Evolutionary conservation across 2,113 vertebrate species (phyloP), one percentile per base, ranked within the genome.

Genomic region (Orthonyx spaldingii): DNA sequence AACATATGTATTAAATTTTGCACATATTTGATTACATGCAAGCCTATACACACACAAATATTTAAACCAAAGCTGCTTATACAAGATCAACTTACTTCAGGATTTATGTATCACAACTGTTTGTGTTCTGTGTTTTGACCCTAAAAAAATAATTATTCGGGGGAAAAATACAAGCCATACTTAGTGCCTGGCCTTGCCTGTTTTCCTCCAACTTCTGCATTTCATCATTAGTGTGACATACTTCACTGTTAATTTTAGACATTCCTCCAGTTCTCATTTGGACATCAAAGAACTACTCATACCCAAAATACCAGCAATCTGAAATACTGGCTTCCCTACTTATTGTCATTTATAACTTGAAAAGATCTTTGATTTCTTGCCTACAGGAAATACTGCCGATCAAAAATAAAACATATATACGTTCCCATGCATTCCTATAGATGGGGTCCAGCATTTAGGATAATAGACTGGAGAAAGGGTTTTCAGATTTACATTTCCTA

Each of bases 401-500:
- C 88, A 75, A 81, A 95, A 93, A 84, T 84, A 93, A 92, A 93
- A 41, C n/a, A 66, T 35, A 49, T 33, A 83, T 10, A 42, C 6
- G 39, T 28, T 56, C 39, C 56, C 35, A 79, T 35, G 65, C 23
- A 80, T 35, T 59, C n/a, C 47, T 30, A 87, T 49, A 63, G 61
- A 32, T 46, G 28, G 14, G 69, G 52, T 74, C 71, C 76, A 81
- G 64, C 44, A 82, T 75, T 93, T 75, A 16, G 61, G 69, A 41
- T 63, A 90, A 92, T 4, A 84, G 69, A 37, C 49, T 33, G 81
- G 55, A 96, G 49, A 89, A 75, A 26, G 35, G 50, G 66, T 61
- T 95, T 96, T 96, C 92, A 96, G 90, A 97, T 96, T 95, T 94
- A 89, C 86, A 96, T 95, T 93, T 75, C 86, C 74, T 65, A 72